Evolutionary conservation across 2,888 invertebrate genomes (phyloP).

Genomic region (Caenorhabditis sp.): DNA sequence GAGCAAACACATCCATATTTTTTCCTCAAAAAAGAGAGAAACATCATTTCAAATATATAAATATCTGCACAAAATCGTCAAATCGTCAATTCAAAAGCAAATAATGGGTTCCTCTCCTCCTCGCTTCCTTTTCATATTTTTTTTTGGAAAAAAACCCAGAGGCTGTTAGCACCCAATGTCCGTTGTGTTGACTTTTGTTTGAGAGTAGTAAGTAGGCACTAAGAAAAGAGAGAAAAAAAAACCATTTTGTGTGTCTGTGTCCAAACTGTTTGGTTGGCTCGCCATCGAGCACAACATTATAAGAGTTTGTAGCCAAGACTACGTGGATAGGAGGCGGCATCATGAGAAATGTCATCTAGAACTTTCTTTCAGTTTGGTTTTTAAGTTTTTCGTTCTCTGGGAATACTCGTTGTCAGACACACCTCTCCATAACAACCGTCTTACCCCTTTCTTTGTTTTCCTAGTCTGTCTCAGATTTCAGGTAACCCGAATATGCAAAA

Average conservation of each 20-base stretch:
- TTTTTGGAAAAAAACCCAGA: constrained; percentile 32
- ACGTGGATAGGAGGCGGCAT: constrained; percentile 24
- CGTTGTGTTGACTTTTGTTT: constrained; percentile 49
- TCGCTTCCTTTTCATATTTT: constrained; percentile 9
- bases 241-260: constrained; percentile 29
- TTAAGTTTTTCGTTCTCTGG: neutral
- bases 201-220: constrained; percentile 22
- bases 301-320: constrained; percentile 50
- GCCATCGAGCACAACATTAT: constrained; percentile 15
- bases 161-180: constrained; percentile 61
- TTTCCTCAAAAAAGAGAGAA: constrained; percentile 12
- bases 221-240: constrained; percentile 10
- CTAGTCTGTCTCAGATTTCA: constrained; percentile 1
- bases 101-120: constrained; percentile 41
- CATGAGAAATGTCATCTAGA: constrained; percentile 6
- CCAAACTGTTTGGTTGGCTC: constrained; percentile 51
- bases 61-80: constrained; percentile 40
- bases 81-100: constrained; percentile 57
- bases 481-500: neutral
- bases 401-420: constrained; percentile 27
- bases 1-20: neutral
- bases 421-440: constrained; percentile 34
- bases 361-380: neutral
- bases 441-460: neutral
- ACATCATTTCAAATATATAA: constrained; percentile 21